Evolutionary conservation across 2,797 vertebrate genomes (phyloP).

Genomic region (Alauda arvensis): DNA sequence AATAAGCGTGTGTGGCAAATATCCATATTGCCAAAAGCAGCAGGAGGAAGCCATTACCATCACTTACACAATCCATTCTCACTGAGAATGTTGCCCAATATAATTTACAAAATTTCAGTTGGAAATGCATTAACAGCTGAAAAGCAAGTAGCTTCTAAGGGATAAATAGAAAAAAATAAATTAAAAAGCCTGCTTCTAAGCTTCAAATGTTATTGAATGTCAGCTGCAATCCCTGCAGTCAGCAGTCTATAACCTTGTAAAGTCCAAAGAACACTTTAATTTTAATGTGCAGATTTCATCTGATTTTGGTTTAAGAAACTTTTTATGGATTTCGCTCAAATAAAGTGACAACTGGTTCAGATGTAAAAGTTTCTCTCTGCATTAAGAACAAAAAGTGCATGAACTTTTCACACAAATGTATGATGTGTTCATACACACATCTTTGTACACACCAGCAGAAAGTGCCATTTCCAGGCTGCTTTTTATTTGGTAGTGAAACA

Average conservation of each 20-base stretch:
- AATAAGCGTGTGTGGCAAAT: neutral
- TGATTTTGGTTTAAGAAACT: slow-evolving; percentile 53
- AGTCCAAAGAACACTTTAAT: slow-evolving; percentile 59
- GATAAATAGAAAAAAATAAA: slow-evolving; percentile 64
- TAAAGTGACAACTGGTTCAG: neutral
- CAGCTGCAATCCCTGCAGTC: slow-evolving; percentile 54
- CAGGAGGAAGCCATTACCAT: slow-evolving; percentile 63
- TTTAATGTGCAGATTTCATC: slow-evolving; percentile 48
- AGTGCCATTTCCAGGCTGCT: neutral
- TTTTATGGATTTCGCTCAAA: slow-evolving; percentile 36
- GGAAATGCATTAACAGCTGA: slow-evolving; percentile 74
- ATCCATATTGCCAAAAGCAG: slow-evolving; percentile 45
- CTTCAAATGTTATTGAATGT: slow-evolving; percentile 58
- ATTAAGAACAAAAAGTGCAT: neutral
- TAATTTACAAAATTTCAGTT: slow-evolving; percentile 76
- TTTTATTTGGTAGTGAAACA: slow-evolving; percentile 31
- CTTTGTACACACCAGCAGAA: neutral
- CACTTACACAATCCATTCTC: slow-evolving; percentile 65
- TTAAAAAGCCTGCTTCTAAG: slow-evolving; percentile 52
- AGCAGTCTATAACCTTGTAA: slow-evolving; percentile 72
- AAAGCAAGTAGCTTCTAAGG: slow-evolving; percentile 57
- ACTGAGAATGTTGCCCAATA: slow-evolving; percentile 73
- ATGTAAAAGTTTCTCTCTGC: neutral
- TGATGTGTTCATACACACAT: neutral
- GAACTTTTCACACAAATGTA: neutral